Conservation (phyloP, 2,113 vertebrate species). For the Amazona guildingii region DNA sequence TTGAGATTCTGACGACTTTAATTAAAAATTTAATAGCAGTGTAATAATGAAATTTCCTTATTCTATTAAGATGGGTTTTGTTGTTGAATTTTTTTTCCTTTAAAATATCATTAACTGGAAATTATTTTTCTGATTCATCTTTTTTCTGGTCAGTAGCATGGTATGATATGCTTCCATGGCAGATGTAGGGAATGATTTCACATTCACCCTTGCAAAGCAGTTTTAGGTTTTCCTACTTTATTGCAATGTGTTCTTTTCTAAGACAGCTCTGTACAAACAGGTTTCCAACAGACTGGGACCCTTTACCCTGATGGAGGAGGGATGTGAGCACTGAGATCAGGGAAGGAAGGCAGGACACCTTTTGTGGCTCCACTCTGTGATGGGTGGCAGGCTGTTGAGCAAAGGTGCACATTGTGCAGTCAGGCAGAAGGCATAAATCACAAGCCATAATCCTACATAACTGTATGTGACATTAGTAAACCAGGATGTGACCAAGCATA, state of each 20-base stretch:
- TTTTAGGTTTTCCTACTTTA: not conserved
- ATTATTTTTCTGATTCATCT: not conserved
- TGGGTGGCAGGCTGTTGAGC: fast-evolving
- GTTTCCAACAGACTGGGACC: not conserved
- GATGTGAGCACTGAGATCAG: fast-evolving
- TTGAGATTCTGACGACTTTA: not conserved
- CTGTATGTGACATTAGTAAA: not conserved
- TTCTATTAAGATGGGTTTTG: not conserved
- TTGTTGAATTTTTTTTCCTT: fast-evolving
- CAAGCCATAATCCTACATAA: not conserved
- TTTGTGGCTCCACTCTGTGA: not conserved
- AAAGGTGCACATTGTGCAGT: not conserved
- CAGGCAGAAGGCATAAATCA: not conserved
- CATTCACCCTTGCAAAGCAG: not conserved
- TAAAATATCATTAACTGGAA: not conserved
- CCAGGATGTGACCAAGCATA: not conserved
- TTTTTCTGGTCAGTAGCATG: not conserved
- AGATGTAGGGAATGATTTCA: not conserved
- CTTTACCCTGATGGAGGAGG: not conserved
- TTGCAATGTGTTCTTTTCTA: not conserved
- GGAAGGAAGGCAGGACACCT: not conserved
- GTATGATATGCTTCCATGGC: not conserved
- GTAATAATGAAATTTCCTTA: not conserved
- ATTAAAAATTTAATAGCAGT: not conserved
- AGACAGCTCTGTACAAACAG: not conserved